These are phyloP conservation scores for Vannuccia rotundouncinata DNA, from an alignment of 2,888 invertebrate species.

Conservation along the genomic window DNA sequence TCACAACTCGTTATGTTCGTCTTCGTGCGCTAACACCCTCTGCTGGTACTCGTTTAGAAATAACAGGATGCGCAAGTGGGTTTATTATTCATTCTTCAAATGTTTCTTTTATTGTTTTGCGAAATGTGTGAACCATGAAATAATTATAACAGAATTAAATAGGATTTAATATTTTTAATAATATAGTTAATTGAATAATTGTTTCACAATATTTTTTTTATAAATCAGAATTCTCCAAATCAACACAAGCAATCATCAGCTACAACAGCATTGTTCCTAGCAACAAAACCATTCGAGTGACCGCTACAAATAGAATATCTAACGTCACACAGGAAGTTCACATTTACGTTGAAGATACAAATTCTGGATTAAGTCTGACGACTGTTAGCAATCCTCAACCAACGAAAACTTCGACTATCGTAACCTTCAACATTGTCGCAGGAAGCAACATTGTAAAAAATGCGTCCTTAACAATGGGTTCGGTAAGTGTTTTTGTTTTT, in stretches of 20 bases:
- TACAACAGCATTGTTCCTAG: background rate
- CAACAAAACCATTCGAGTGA: background rate
- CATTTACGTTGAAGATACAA: background rate
- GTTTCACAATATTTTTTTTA: no score
- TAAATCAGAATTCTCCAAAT: background rate
- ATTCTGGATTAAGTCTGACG: background rate
- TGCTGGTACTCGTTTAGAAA: background rate
- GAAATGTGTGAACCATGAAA: no score
- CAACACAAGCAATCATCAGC: background rate
- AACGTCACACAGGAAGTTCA: background rate
- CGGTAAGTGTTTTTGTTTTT: no score
- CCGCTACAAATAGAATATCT: background rate
- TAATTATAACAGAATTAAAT: no score
- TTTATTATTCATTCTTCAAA: no score
- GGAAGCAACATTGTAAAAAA: background rate
- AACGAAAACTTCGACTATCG: background rate
- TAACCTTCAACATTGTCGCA: background rate
- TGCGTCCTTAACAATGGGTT: background rate
- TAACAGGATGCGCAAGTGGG: background rate
- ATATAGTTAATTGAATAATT: no score
- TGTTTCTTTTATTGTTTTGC: no score
- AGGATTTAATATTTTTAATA: no score
- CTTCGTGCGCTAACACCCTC: background rate
- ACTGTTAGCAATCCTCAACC: background rate
- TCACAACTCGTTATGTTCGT: background rate